Evolutionary conservation across 2,113 vertebrate species (phyloP), one percentile per base, ranked within the genome.

Genomic region (Thamnaconus septentrionalis): DNA sequence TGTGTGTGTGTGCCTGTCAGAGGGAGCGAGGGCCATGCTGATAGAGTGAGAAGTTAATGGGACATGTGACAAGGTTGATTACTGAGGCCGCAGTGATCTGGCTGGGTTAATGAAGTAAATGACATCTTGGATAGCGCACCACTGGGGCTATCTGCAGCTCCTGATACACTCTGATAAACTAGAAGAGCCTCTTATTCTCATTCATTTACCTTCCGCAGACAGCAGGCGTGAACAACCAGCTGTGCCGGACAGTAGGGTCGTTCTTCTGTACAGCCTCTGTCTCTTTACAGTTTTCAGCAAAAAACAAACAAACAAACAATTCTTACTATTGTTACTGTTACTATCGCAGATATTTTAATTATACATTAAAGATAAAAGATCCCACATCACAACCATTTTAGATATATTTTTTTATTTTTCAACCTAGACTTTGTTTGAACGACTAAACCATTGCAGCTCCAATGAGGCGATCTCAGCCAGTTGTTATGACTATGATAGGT

Each of bases 31-130:
- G 75, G 76, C 75, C 73, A 42, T 56, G 66, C 71, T 78, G 84
- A 86, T 79, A 67, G 80, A 82, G 69, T 65, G 83, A 73, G 76
- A 81, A 86, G 78, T 81, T 90, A 88, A 90, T 88, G 85, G 84
- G 75, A 88, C 60, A 69, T 85, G 81, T 88, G 87, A 86, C 87
- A 78, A 80, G 80, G 84, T 76, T 87, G 88, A 90, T 88, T 88
- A 80, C 81, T 76, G 66, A 80, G 85, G 81, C 85, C 76, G 84
- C 61, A 48, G 79, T 72, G 78, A 85, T 88, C 79, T 84, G 70
- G 49, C 81, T 66, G 81, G 88, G 78, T 88, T 88, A 88, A 90
- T 87, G 82, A 88, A 85, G 75, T 86, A 84, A 87, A 90, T 77
- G 78, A 76, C 80, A 86, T 78, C 78, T 80, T 83, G 73, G 83